Conservation (phyloP, 1,140 invertebrate genomes). For the Pomacea maculata region DNA sequence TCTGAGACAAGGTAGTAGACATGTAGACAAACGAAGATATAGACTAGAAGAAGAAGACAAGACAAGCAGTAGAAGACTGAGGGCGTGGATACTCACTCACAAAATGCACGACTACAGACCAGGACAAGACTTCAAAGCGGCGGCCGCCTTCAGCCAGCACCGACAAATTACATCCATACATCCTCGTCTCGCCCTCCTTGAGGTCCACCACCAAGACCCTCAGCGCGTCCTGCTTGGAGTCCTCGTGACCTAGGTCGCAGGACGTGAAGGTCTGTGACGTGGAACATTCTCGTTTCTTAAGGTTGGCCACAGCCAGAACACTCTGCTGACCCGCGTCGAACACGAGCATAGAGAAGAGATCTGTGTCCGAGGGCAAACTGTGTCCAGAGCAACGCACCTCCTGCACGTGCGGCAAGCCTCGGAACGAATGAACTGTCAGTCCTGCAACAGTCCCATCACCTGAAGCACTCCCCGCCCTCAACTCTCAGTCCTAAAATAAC, state of each 20-base stretch:
- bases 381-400: conserved; percentile 9
- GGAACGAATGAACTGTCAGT: not conserved
- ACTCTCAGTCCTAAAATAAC: too few species aligned
- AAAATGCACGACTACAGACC: not conserved
- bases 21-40: not conserved
- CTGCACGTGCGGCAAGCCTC: not conserved
- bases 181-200: conserved; percentile 4
- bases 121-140: not conserved
- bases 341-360: conserved; percentile 8
- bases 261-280: conserved; percentile 9
- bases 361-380: not conserved
- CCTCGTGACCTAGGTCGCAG: not conserved
- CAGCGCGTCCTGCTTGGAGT: not conserved
- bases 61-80: not conserved
- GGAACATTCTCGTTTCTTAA: conserved; percentile 7
- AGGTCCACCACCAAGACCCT: not conserved
- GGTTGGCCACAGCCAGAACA: conserved; percentile 8
- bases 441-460: not conserved
- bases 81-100: not conserved
- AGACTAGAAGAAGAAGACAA: not conserved
- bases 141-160: not conserved
- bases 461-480: too few species aligned
- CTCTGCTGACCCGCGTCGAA: not conserved
- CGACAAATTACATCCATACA: conserved; percentile 12
- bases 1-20: not conserved